Conservation (phyloP, 2,888 invertebrate genomes). For the Eurytoma californica region DNA sequence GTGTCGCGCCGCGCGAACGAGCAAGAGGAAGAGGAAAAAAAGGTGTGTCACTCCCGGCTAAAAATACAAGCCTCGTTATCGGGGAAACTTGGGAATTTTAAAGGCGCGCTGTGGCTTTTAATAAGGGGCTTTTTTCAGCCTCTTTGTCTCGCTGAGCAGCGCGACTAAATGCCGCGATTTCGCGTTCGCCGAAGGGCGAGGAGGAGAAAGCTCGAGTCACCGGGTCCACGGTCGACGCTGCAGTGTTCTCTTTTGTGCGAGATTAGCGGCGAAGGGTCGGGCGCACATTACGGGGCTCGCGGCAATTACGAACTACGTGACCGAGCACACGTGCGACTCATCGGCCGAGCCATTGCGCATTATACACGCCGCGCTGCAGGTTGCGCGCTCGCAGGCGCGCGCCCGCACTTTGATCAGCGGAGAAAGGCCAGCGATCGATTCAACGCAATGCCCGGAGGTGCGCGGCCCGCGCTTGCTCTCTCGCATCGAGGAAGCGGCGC, state of each 20-base stretch:
- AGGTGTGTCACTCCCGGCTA: background rate
- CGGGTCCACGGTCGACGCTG: background rate
- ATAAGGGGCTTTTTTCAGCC: too few relatives aligned
- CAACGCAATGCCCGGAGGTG: too few relatives aligned
- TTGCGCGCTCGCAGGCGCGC: conserved; percentile 33
- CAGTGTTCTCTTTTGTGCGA: background rate
- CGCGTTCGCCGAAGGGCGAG: background rate
- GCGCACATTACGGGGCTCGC: conserved; percentile 23
- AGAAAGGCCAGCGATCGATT: too few relatives aligned
- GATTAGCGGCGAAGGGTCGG: background rate
- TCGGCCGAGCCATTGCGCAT: conserved; percentile 23
- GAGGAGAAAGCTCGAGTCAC: background rate
- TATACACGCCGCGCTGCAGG: background rate
- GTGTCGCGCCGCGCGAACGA: background rate
- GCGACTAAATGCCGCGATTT: too few relatives aligned
- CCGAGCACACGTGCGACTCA: conserved; percentile 28
- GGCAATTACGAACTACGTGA: conserved; percentile 40
- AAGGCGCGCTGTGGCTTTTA: background rate
- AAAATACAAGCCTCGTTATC: conserved; percentile 11
- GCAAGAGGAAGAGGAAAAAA: background rate
- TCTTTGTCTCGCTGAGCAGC: too few relatives aligned
- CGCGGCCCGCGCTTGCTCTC: too few relatives aligned
- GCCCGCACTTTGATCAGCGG: background rate
- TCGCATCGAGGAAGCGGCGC: too few relatives aligned
- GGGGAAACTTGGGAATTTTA: background rate